Conservation (phyloP, 2,797 vertebrate genomes). For the Urophycis tenuis region DNA sequence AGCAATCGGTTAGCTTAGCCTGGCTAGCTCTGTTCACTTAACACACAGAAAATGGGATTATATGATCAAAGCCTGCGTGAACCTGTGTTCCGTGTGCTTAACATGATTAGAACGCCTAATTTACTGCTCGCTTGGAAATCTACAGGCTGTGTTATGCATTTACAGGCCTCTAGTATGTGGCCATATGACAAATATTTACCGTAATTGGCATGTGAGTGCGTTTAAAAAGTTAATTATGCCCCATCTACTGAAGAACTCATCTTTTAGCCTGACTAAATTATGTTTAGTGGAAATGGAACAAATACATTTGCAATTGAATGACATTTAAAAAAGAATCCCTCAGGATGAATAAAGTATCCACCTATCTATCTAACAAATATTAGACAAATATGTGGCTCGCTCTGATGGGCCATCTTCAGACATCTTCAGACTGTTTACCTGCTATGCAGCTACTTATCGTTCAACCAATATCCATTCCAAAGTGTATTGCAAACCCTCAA, state of each 20-base stretch:
- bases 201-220: background rate
- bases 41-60: conserved; percentile 55
- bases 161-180: background rate
- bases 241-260: background rate
- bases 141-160: background rate
- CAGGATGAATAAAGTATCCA: no score
- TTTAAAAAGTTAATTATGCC: background rate
- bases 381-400: background rate
- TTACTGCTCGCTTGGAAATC: background rate
- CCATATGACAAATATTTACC: background rate
- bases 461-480: background rate
- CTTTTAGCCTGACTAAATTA: background rate
- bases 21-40: conserved; percentile 22
- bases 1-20: conserved; percentile 41
- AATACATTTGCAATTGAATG: background rate
- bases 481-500: background rate
- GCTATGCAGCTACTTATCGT: background rate
- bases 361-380: no score
- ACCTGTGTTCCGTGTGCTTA: conserved; percentile 45
- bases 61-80: conserved; percentile 47
- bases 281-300: background rate
- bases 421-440: background rate
- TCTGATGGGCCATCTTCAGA: background rate
- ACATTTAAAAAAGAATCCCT: no score
- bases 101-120: conserved; percentile 57